Base-by-base conservation (phyloP, 2,113 vertebrate species). In the Antechinus flavipes region DNA sequence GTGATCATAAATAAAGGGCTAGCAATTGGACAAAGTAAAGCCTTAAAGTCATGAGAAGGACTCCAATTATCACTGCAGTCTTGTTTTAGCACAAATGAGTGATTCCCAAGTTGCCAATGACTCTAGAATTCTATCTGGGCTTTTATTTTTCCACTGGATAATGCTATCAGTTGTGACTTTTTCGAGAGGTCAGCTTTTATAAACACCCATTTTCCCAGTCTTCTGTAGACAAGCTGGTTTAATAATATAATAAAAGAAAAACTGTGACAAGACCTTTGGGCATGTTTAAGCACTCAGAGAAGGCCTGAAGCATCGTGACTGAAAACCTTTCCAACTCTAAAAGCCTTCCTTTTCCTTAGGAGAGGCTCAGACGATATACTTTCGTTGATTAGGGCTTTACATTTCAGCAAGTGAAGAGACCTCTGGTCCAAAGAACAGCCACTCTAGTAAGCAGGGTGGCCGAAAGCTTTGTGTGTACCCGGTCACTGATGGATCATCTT, bases 51-150 rank as follows among this genome's bases (percentile, higher is more conserved):
- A n/a, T 84, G 6, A 42, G 19, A 42, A 19, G 68, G 16, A 84
- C 6, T 84, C 50, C 8, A 94, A 12, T 55, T 91, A 68, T 92
- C 94, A 58, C 27, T 92, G 46, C 58, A 90, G 22, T 76, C 11
- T 52, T 96, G 61, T 90, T 94, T 89, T 50, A 55, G 3, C 54
- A 92, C 50, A 90, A 91, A 95, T 93, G 93, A 90, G 94, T 93
- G 12, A 93, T 93, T 91, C 94, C 93, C 23, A 25, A 93, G 95
- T n/a, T 46, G 90, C 1, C 35, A 49, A 76, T 35, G 52, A 9
- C 46, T 90, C 22, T 35, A 16, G 91, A n/a, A 90, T 52, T 94
- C 4, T 49, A 56, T 58, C 91, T 93, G 10, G 35, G 58, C 47
- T 56, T 26, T 47, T 90, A 91, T 9, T 76, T 8, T 95, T 91